These are phyloP conservation scores for Diabrotica virgifera DNA, from an alignment of 1,140 invertebrate genomes.

Conservation along the genomic window DNA sequence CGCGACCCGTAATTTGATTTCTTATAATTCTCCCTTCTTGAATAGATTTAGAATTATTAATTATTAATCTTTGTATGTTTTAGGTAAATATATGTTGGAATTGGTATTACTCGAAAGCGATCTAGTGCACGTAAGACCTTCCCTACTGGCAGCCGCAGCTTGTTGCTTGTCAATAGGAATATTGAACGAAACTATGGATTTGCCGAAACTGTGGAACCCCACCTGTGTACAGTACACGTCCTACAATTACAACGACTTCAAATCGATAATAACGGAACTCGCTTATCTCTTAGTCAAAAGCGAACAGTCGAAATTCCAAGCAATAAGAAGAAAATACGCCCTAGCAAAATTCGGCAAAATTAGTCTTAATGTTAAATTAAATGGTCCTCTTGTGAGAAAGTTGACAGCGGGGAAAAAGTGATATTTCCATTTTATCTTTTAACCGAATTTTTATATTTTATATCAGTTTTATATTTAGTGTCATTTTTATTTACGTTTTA, in stretches of 20 bases:
- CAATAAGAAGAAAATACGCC: conserved; percentile 52
- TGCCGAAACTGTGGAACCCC: conserved; percentile 49
- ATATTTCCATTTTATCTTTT: background rate
- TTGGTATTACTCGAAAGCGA: conserved; percentile 79
- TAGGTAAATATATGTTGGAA: conserved; percentile 90
- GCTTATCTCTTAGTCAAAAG: conserved; percentile 48
- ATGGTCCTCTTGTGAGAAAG: conserved; percentile 44
- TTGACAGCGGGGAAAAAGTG: conserved; percentile 36
- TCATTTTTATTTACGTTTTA: too few species aligned
- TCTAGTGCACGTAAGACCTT: conserved; percentile 78
- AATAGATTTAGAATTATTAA: too few species aligned
- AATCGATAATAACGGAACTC: conserved; percentile 47
- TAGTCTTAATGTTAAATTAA: conserved; percentile 52
- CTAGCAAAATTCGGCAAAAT: conserved; percentile 51
- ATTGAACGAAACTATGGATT: conserved; percentile 44
- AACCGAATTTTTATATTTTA: too few species aligned
- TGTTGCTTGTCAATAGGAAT: conserved; percentile 62
- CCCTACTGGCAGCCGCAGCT: conserved; percentile 72
- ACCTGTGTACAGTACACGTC: conserved; percentile 51
- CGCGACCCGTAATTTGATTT: too few species aligned
- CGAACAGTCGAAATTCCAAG: conserved; percentile 50
- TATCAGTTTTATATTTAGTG: too few species aligned
- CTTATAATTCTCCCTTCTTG: too few species aligned
- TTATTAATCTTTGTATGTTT: conserved; percentile 44
- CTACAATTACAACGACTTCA: conserved; percentile 49